Evolutionary conservation across 2,113 vertebrate genomes (phyloP).

Genomic region (Myxocyprinus asiaticus): DNA sequence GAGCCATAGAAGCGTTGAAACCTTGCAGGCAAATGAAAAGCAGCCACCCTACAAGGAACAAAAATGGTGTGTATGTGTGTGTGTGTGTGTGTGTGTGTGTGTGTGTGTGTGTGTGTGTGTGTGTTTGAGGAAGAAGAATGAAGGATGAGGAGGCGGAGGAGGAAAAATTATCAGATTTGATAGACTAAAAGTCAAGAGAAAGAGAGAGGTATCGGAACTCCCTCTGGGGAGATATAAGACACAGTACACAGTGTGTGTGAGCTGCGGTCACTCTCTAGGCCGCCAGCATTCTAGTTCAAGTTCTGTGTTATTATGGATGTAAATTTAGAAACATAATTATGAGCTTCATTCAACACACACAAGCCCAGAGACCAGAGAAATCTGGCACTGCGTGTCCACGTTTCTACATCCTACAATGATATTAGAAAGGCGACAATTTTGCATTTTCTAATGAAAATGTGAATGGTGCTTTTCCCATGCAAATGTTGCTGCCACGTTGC

Average conservation of each 20-base stretch:
- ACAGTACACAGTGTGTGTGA: constrained; percentile 2
- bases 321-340: constrained; percentile 53
- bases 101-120: no score
- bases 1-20: constrained; percentile 19
- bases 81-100: no score
- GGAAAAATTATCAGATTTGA: constrained; percentile 6
- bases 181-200: not conserved
- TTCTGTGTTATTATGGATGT: constrained; percentile 49
- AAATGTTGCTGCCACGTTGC: not conserved
- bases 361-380: constrained; percentile 28
- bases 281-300: constrained; percentile 7
- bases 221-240: constrained; percentile 4
- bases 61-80: constrained; percentile 19
- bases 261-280: not conserved
- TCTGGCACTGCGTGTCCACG: constrained; percentile 1
- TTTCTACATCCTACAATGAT: not conserved
- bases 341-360: constrained; percentile 35
- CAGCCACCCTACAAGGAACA: constrained; percentile 8
- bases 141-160: constrained; percentile 4
- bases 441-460: not conserved
- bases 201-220: constrained; percentile 1
- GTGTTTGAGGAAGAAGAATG: constrained; percentile 17
- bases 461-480: not conserved
- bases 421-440: not conserved
- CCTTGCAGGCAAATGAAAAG: constrained; percentile 35